phyloP scores from a whole-genome alignment of 2,888 invertebrate genomes.

The Slavum lentiscoides region DNA sequence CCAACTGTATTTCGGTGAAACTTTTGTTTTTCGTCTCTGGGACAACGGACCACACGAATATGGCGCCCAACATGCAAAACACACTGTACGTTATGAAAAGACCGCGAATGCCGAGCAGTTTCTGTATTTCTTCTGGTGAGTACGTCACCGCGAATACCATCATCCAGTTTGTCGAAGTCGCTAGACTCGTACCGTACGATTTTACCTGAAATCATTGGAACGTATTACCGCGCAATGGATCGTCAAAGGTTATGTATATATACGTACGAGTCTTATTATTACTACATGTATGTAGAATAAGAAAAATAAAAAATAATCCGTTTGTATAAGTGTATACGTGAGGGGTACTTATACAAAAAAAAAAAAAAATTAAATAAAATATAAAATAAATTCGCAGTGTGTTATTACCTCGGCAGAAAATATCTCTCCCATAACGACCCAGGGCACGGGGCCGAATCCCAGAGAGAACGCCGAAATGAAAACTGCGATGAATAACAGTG shows the following conservation, averaged over 20 bases:
- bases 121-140: slow-evolving; percentile 63
- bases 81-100: slow-evolving; percentile 71
- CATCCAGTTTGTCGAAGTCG: slow-evolving; percentile 76
- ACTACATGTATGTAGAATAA: too few species aligned
- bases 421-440: slow-evolving; percentile 8
- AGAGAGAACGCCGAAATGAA: background rate
- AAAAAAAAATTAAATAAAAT: too few species aligned
- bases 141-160: slow-evolving; percentile 72
- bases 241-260: too few species aligned
- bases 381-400: too few species aligned
- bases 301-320: too few species aligned
- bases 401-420: background rate
- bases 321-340: too few species aligned
- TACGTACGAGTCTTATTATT: background rate
- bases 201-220: slow-evolving; percentile 60
- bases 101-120: slow-evolving; percentile 65
- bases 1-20: slow-evolving; percentile 64
- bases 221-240: too few species aligned
- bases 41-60: slow-evolving; percentile 69
- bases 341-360: too few species aligned
- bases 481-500: background rate
- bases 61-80: slow-evolving; percentile 65
- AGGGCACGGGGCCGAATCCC: background rate
- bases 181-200: slow-evolving; percentile 74
- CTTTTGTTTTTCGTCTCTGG: slow-evolving; percentile 71